These are phyloP conservation scores for Tyrophagus putrescentiae DNA, from an alignment of 1,140 invertebrate genomes.

Conservation along the genomic window DNA sequence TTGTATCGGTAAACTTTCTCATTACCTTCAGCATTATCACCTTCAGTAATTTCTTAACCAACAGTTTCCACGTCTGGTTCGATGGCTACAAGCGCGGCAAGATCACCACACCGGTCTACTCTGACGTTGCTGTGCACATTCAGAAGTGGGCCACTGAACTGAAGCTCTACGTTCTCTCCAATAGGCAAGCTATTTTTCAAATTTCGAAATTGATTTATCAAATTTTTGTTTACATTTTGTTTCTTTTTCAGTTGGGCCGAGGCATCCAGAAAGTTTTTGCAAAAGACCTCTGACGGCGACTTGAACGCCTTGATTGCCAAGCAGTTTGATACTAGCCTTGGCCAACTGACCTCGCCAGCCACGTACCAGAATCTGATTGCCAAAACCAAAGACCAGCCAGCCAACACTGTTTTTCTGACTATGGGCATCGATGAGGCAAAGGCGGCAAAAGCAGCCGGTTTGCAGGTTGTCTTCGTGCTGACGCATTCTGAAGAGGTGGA, in stretches of 20 bases:
- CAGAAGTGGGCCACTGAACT: constrained; percentile 13
- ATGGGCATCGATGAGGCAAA: constrained; percentile 9
- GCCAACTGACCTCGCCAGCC: constrained; percentile 10
- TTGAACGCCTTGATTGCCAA: constrained; percentile 13
- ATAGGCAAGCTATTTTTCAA: no score
- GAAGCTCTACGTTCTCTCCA: constrained; percentile 19
- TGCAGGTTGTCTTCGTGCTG: background rate
- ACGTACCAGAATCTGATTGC: background rate
- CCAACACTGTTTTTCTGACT: constrained; percentile 19
- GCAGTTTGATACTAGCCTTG: constrained; percentile 18
- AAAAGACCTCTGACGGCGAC: constrained; percentile 20
- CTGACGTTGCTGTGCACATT: constrained; percentile 17
- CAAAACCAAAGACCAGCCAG: constrained; percentile 8
- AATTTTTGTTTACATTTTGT: no score
- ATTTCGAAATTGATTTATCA: no score
- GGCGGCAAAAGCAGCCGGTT: constrained; percentile 8
- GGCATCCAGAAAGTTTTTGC: constrained; percentile 8
- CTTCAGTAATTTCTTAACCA: no score
- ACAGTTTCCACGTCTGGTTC: constrained; percentile 16
- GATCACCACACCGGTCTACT: constrained; percentile 15
- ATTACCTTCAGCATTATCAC: no score
- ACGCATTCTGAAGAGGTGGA: constrained; percentile 7
- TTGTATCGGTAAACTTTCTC: constrained; percentile 31
- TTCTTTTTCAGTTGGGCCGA: no score
- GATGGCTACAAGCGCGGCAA: constrained; percentile 9